Evolutionary conservation across 37 sponge, comb jelly and placozoan genomes (phyloP), one percentile per base, ranked within the genome.

Genomic region (Cladorhizidae sp.): DNA sequence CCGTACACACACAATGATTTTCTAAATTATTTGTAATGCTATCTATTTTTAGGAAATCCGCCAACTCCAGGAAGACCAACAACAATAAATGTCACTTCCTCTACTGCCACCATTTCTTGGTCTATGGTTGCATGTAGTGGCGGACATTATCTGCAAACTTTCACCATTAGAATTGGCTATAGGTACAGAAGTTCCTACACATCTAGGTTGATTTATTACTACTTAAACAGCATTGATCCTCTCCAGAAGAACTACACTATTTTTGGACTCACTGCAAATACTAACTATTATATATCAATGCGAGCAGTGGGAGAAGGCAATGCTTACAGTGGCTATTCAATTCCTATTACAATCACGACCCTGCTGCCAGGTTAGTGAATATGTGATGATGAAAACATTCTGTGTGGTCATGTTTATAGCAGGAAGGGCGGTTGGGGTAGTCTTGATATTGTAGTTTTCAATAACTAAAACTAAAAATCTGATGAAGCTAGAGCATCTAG

Each of bases 341-440:
- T 7, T 0, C 14, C 52, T n/a, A 50, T 17, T 11, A 31, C 54
- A 0, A 20, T 64, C 31, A 74, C 39, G 1, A 83, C 83, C 25
- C 83, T 83, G 0, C 67, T 52, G 40, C 75, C 65, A 64, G 74
- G 74, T 72, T 7, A 61, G 18, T 41, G n/a, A n/a, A n/a, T n/a
- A n/a, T n/a, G n/a, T n/a, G n/a, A n/a, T n/a, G n/a, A n/a, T n/a
- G n/a, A n/a, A n/a, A n/a, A n/a, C n/a, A n/a, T n/a, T n/a, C n/a
- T n/a, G n/a, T n/a, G n/a, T n/a, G n/a, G n/a, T n/a, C n/a, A n/a
- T n/a, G n/a, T n/a, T n/a, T n/a, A n/a, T n/a, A n/a, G n/a, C n/a
- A n/a, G n/a, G n/a, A n/a, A n/a, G n/a, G n/a, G n/a, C n/a, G n/a
- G n/a, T n/a, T n/a, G n/a, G n/a, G n/a, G n/a, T n/a, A n/a, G n/a